These are phyloP conservation scores for Pempheris klunzingeri DNA, from an alignment of 2,797 vertebrate species.

Conservation along the genomic window DNA sequence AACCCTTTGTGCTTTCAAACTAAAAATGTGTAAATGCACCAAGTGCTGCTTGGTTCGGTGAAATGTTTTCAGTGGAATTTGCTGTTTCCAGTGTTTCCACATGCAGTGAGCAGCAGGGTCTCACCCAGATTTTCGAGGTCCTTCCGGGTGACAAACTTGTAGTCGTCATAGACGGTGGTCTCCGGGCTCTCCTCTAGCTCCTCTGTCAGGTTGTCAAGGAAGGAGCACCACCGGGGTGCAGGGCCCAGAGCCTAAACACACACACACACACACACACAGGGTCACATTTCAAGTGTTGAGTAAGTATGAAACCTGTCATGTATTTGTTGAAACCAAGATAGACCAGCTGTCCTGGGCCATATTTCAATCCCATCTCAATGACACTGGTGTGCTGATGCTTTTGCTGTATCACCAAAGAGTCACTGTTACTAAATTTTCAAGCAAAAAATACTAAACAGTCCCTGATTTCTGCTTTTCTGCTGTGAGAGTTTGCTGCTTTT, in stretches of 20 bases:
- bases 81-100: not conserved
- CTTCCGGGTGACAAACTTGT: constrained; percentile 97
- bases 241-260: constrained; percentile 92
- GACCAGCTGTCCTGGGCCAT: not conserved
- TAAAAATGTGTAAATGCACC: not conserved
- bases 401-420: too few species aligned
- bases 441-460: too few species aligned
- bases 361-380: constrained; percentile 24
- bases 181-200: constrained; percentile 98
- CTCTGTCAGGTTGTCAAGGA: constrained; percentile 96
- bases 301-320: constrained; percentile 20
- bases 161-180: constrained; percentile 97
- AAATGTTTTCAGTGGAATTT: not conserved
- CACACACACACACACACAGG: constrained; percentile 27
- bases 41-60: not conserved
- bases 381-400: too few species aligned
- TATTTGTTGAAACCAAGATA: constrained; percentile 54
- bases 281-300: constrained; percentile 43
- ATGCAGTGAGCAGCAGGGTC: constrained; percentile 14
- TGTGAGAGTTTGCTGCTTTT: not conserved
- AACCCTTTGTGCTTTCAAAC: constrained; percentile 9
- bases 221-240: constrained; percentile 97
- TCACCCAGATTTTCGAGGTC: constrained; percentile 97
- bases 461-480: not conserved
- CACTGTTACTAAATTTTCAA: too few species aligned